Conservation (phyloP, 2,113 vertebrate genomes). For the Edolisoma coerulescens region DNA sequence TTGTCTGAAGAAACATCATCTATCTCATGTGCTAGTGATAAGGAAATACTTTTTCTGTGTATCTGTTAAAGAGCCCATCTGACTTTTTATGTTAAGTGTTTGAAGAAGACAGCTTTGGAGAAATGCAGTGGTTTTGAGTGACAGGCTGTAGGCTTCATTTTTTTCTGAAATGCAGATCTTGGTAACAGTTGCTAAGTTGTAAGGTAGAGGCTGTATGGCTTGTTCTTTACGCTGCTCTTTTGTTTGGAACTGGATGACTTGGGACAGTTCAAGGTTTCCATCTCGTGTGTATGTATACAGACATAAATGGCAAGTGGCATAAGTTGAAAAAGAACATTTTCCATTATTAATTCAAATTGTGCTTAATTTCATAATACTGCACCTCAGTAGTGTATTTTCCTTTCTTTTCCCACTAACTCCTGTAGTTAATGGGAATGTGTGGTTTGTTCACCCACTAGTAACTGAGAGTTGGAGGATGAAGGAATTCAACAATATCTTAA, state of each 20-base stretch:
- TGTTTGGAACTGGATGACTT: neutral
- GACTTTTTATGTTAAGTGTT: neutral
- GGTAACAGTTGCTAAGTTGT: conserved; percentile 22
- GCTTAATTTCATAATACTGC: neutral
- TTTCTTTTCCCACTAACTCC: neutral
- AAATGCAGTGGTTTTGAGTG: neutral
- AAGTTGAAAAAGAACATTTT: neutral
- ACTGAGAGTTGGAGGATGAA: neutral
- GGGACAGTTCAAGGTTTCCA: neutral
- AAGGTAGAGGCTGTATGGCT: neutral
- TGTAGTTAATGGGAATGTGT: neutral
- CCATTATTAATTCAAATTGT: neutral
- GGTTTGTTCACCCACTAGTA: neutral
- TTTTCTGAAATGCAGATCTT: neutral
- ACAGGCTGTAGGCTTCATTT: neutral
- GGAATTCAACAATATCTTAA: neutral
- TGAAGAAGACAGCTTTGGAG: neutral
- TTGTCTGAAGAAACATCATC: neutral
- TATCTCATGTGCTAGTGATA: neutral
- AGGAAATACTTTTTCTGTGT: neutral
- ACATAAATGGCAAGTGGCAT: neutral
- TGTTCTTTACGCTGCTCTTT: neutral
- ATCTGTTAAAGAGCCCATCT: neutral
- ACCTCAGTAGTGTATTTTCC: neutral
- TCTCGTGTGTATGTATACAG: neutral